Base-by-base conservation (phyloP, 2,797 vertebrate genomes). In the Rhodeus uyekii region DNA sequence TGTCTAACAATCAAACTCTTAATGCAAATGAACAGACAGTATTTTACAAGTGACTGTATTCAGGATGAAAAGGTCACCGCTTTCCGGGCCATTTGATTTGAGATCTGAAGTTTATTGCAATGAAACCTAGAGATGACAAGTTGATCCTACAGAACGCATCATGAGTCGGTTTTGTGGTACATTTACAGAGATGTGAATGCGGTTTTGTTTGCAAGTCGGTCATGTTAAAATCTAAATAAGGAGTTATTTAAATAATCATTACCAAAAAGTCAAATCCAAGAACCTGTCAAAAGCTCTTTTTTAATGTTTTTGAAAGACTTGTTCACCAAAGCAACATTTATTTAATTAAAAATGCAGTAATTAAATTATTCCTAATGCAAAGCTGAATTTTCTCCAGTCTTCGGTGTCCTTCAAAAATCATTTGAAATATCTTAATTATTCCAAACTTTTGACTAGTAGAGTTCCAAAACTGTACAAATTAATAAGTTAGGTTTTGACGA, bases 51-150 rank as follows among this genome's bases (percentile, higher is more conserved):
- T 39, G 61, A 9, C 36, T 19, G 32, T 63, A 53, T 36, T 34
- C 24, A 46, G 67, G 48, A 22, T n/a, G 61, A 68, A 76, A 86
- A 88, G 85, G 87, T 88, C 87, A 86, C 24, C 36, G 50, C 48
- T 69, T 86, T 42, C 32, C 18, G 4, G 14, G 12, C 32, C 46
- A 46, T 78, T 69, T 46, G 22, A 53, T 60, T 39, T 58, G 38
- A 80, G 67, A 65, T 48, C 46, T 71, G 63, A 44, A 13, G 42
- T 83, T 83, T 78, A 83, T 24, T 61, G 76, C 48, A 64, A 8
- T 44, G 36, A 27, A 34, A 24, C 19, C n/a, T 12, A 36, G 6
- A 68, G 36, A 2, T 5, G 65, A 60, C 50, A 34, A 44, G 36
- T 34, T 5, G 19, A 71, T 12, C 46, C 53, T 36, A 12, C 19